Evolutionary conservation across 92 coral and sea anemone species (phyloP).

Genomic region (Blastomussa wellsi): DNA sequence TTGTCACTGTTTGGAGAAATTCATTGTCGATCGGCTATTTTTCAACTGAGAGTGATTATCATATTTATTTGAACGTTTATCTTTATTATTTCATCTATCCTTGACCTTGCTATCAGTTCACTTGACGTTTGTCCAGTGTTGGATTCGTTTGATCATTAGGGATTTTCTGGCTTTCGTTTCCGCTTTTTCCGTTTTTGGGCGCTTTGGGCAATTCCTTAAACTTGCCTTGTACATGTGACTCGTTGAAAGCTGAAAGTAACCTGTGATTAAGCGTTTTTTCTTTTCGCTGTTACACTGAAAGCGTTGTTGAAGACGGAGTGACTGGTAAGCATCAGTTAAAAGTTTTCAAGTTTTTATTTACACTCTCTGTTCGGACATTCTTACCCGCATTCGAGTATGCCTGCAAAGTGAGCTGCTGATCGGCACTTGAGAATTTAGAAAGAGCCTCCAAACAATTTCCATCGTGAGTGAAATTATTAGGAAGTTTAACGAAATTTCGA

Average conservation of each 20-base stretch:
- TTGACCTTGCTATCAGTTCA: not conserved
- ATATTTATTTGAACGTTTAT: not conserved
- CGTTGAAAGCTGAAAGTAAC: no score
- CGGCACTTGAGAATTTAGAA: not conserved
- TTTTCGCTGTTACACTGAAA: not conserved
- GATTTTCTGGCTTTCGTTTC: not conserved
- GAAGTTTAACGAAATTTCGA: not conserved
- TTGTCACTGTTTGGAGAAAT: not conserved
- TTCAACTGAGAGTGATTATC: not conserved
- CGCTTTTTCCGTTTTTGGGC: not conserved
- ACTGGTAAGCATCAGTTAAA: not conserved
- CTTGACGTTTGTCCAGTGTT: not conserved
- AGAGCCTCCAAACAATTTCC: not conserved
- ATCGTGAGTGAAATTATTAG: not conserved
- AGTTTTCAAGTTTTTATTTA: not conserved
- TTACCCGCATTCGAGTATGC: not conserved
- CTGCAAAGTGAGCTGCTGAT: not conserved
- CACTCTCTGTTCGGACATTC: not conserved
- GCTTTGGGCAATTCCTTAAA: not conserved
- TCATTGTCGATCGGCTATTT: not conserved
- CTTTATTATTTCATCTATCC: not conserved
- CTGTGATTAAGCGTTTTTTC: no score
- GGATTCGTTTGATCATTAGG: not conserved
- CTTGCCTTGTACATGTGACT: not conserved
- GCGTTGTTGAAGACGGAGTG: not conserved